Conservation (phyloP, 2,797 vertebrate species). For the Toxotes lorentzi region DNA sequence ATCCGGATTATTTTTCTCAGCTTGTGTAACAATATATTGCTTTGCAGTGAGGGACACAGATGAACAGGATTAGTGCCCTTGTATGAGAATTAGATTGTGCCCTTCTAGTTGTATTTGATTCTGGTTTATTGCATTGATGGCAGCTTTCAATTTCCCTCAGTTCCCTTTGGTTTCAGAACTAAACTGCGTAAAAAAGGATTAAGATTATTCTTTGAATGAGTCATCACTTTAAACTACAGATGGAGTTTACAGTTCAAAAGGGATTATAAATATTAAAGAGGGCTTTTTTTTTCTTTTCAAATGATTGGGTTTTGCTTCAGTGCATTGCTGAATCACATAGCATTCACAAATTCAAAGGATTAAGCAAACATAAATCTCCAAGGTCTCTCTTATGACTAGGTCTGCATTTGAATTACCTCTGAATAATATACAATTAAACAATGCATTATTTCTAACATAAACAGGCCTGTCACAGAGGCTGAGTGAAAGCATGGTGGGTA, state of each 20-base stretch:
- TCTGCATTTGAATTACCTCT: slow-evolving; percentile 76
- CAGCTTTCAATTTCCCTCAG: slow-evolving; percentile 79
- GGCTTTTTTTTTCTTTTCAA: slow-evolving; percentile 70
- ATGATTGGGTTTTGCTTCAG: slow-evolving; percentile 81
- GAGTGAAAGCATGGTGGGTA: slow-evolving; percentile 46
- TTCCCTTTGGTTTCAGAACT: slow-evolving; percentile 81
- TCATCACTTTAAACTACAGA: slow-evolving; percentile 88
- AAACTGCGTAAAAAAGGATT: slow-evolving; percentile 84
- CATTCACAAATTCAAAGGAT: slow-evolving; percentile 80
- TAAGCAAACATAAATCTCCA: slow-evolving; percentile 79
- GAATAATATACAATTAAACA: slow-evolving; percentile 83
- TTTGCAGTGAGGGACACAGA: slow-evolving; percentile 53
- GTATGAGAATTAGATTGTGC: slow-evolving; percentile 69
- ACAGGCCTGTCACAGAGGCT: slow-evolving; percentile 53
- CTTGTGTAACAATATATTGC: slow-evolving; percentile 41
- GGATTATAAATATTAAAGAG: slow-evolving; percentile 88
- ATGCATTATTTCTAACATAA: slow-evolving; percentile 77
- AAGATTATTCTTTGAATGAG: slow-evolving; percentile 84
- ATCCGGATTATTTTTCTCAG: slow-evolving; percentile 6
- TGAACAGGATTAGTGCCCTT: slow-evolving; percentile 71
- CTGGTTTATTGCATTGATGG: slow-evolving; percentile 80
- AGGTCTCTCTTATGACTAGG: slow-evolving; percentile 75
- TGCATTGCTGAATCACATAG: slow-evolving; percentile 73
- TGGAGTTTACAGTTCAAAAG: slow-evolving; percentile 86
- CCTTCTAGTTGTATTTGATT: slow-evolving; percentile 75